These are phyloP conservation scores for Acromyrmex heyeri DNA, from an alignment of 1,140 invertebrate genomes.

Conservation along the genomic window DNA sequence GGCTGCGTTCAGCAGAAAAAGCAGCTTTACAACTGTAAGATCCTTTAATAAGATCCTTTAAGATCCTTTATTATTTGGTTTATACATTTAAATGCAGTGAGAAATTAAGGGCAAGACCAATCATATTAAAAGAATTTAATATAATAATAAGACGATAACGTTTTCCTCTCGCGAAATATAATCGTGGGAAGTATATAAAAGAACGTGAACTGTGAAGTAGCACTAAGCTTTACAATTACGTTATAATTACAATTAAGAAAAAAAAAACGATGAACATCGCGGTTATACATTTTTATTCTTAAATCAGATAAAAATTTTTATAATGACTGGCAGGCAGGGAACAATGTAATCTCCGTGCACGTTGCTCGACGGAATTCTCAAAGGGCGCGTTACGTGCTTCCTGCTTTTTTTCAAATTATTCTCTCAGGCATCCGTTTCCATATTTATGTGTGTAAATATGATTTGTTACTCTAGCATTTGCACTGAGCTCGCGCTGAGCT, in stretches of 20 bases:
- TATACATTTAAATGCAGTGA: no score
- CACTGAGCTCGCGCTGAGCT: conserved; percentile 7
- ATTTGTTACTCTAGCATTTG: conserved; percentile 14
- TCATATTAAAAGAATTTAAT: no score
- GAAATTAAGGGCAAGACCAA: no score
- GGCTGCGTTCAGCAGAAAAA: no score
- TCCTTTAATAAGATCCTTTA: no score
- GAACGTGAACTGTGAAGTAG: background rate
- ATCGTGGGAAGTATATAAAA: background rate
- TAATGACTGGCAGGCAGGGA: background rate
- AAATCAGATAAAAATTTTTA: conserved; percentile 26
- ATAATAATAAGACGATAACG: background rate
- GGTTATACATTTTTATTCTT: background rate
- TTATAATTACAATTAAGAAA: conserved; percentile 1
- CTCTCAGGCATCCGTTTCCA: conserved; percentile 46
- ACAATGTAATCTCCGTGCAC: background rate
- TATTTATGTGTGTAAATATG: conserved; percentile 39
- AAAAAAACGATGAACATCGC: background rate
- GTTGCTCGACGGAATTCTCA: conserved; percentile 16
- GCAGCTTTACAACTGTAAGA: no score
- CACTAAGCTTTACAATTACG: background rate
- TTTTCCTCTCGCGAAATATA: conserved; percentile 1
- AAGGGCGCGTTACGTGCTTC: background rate
- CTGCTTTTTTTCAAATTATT: background rate
- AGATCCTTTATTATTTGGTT: no score